Evolutionary conservation across 2,888 invertebrate species (phyloP), one percentile per base, ranked within the genome.

Genomic region (Macrosoma leucophasiata): DNA sequence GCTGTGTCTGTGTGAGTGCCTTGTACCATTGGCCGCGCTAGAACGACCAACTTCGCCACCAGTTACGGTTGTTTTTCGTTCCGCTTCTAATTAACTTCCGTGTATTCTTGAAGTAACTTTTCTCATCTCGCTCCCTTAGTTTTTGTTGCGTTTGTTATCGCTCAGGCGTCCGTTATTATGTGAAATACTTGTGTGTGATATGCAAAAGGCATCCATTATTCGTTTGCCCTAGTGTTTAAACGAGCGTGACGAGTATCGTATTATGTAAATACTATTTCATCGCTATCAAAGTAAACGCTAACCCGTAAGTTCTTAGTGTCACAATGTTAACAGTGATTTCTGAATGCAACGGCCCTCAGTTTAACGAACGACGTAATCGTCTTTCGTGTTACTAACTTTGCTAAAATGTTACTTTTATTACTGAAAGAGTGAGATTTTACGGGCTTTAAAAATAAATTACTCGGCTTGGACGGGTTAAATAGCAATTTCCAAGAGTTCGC

Each of bases 31-130:
- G 82, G 79, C 78, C 76, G 72, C 74, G 74, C 73, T 84, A 85
- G 84, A 84, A 81, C 82, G 82, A 75, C 82, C 62, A 84, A 84
- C 84, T 78, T 84, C 84, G 85, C 81, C 84, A 81, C 73, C 82
- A 82, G 84, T 78, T 77, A 84, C 85, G 85, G 85, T 85, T 85
- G 85, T 84, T 85, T 82, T 84, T 81, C 81, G 82, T 75, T 81
- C 79, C 74, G 73, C 71, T 79, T 72, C 74, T 84, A 84, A 84
- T 84, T 84, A 82, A 81, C 81, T 82, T 82, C 77, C 81, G 81
- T 81, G 73, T 76, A 79, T 81, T 79, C 79, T 81, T 72, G 69
- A 78, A 76, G 75, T 76, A 81, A 84, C 82, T 82, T 84, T 82
- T 81, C 76, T 78, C 84, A 81, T 84, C 78, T 76, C 71, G 70